Base-by-base conservation (phyloP, 2,888 invertebrate species). In the Archips crataeganus region DNA sequence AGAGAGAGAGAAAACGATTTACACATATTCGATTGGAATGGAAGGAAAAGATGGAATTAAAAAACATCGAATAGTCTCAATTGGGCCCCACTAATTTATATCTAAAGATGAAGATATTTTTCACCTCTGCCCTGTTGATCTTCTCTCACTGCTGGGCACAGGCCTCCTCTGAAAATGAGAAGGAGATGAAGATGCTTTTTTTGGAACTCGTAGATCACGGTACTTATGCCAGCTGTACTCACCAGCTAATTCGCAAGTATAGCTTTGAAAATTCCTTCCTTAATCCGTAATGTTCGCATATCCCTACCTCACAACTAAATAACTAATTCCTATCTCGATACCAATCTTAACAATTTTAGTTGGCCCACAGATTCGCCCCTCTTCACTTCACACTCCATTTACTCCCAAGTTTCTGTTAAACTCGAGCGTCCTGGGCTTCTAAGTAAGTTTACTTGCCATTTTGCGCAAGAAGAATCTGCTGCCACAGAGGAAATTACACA, bases 391-490 rank as follows among this genome's bases (percentile, higher is more conserved):
- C 84, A 82, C 84, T 82, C 86, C 84, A 85, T 87, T 89, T 86
- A 86, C 86, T 83, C 76, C 70, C 79, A 85, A 87, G 82, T 89
- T 88, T 83, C 80, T 90, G 84, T 89, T 90, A 81, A 84, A 85
- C 81, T 84, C 78, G 78, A 86, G 85, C 83, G 87, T 85, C 85
- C 85, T 84, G 79, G 82, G 81, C 80, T 84, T 84, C 82, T 82
- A 77, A 84, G 84, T 83, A 87, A 87, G 85, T 90, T 90, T 90
- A 87, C 86, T 89, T 88, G 87, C 86, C 84, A 86, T 86, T 86
- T 87, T 74, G 78, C 78, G 78, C 79, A 78, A 84, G 82, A 85
- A 86, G 82, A 84, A 82, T 83, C 81, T 77, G 75, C 76, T 78
- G 76, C 79, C 76, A 72, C 76, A 75, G 71, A 74, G 70, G 76